Evolutionary conservation across 2,888 invertebrate species (phyloP), one percentile per base, ranked within the genome.

Genomic region (Coleophora flavipennella): DNA sequence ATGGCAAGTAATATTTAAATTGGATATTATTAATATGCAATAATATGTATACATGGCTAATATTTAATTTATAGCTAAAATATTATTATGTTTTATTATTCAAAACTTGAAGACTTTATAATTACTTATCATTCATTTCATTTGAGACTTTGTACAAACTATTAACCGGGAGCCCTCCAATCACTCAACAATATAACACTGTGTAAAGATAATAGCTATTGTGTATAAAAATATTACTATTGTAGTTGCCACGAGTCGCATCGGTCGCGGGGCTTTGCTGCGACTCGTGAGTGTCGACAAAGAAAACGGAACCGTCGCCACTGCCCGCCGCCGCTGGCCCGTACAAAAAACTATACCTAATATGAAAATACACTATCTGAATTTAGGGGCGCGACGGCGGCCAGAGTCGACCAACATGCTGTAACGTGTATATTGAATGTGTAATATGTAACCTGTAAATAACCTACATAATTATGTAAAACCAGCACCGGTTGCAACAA

Each of bases 401-500:
- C 64, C 57, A 67, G 65, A 59, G 63, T 50, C 67, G 64, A 55
- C 39, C 67, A 14, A 48, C 49, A 45, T 65, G 62, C 67, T 73
- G 73, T 69, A 72, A 70, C 68, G 65, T 77, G 76, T 78, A 73
- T 74, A 73, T 67, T 69, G 69, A 70, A 58, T 63, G 67, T 73
- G 74, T 73, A 69, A 64, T 68, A 72, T 81, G 77, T 80, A 80
- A 79, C 75, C 81, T 79, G 83, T 84, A 84, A 81, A 83, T 83
- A 84, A 80, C 71, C 79, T 83, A 83, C 79, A 65, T 20, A 20
- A 20, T 67, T 64, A 66, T 71, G 64, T 78, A 78, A 80, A 83
- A 81, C 71, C 74, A 84, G 84, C 84, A 84, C 84, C 84, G 80
- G 78, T 81, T 60, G 81, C 80, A 81, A 81, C 80, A 71, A 77